A percentile compares a stretch with the other conserved stretches of the same genome.
Evolutionary conservation across 2,888 invertebrate species (phyloP).

Genomic region (Hydrotaea cyrtoneurina): DNA sequence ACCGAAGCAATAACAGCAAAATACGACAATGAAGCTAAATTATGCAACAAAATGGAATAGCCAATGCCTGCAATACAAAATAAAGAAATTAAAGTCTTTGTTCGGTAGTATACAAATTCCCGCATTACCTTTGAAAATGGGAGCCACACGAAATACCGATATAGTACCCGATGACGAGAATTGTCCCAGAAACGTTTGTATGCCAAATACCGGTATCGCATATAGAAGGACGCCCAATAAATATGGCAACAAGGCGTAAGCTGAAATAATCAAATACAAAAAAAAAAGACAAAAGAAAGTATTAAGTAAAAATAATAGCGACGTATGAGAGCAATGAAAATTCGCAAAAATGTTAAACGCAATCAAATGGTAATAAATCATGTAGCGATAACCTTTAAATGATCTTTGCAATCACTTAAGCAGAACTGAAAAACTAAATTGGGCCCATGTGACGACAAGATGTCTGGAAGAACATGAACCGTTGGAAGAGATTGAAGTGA

Average conservation of each 20-base stretch:
- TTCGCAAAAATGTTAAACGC: background rate
- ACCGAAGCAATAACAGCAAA: constrained; percentile 92
- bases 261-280: constrained; percentile 70
- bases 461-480: background rate
- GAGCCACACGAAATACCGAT: constrained; percentile 90
- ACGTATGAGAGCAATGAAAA: background rate
- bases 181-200: constrained; percentile 93
- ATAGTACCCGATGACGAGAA: constrained; percentile 91
- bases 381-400: constrained; percentile 9
- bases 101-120: no score
- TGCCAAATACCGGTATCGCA: constrained; percentile 89
- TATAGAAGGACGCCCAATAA: constrained; percentile 74
- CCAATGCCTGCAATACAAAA: constrained; percentile 74
- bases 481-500: no score
- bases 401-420: background rate
- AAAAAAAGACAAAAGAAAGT: no score
- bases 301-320: background rate
- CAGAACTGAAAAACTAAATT: background rate
- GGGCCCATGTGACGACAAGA: background rate
- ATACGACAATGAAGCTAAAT: constrained; percentile 90
- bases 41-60: constrained; percentile 90
- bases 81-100: background rate
- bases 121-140: constrained; percentile 90
- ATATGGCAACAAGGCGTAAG: constrained; percentile 75
- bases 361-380: background rate